A percentile compares a stretch with the other conserved stretches of the same genome.
phyloP scores from a whole-genome alignment of 2,797 vertebrate species.

The Cottoperca gobio region DNA sequence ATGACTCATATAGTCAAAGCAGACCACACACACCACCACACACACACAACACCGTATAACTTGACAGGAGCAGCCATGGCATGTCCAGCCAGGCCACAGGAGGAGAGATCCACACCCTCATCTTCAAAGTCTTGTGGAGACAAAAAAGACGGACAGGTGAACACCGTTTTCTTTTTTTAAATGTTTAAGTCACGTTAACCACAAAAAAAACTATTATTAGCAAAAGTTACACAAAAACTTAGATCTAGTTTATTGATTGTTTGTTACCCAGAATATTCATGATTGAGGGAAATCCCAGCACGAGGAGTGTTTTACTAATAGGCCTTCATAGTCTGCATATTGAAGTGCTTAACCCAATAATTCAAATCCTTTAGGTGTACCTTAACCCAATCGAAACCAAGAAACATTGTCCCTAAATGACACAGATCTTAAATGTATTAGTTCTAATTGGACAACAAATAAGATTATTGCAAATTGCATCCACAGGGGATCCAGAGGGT shows the following conservation, averaged over 20 bases:
- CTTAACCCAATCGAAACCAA: neutral
- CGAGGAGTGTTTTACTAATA: neutral
- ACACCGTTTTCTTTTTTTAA: neutral
- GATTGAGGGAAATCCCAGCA: neutral
- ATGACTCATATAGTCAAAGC: slow-evolving; percentile 1
- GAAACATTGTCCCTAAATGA: neutral
- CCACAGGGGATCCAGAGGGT: neutral
- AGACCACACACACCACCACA: slow-evolving; percentile 9
- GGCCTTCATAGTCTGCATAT: neutral
- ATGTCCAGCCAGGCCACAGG: slow-evolving; percentile 93
- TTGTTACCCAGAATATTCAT: neutral
- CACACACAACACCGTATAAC: slow-evolving; percentile 68
- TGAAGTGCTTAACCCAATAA: neutral
- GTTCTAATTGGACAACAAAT: neutral
- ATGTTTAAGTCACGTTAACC: neutral
- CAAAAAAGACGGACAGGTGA: slow-evolving; percentile 31
- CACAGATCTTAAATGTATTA: neutral
- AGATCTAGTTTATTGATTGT: neutral
- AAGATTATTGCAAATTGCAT: neutral
- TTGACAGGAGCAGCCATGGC: slow-evolving; percentile 93
- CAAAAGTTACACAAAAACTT: neutral
- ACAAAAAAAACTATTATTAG: neutral
- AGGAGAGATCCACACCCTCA: slow-evolving; percentile 97
- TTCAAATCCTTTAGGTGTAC: neutral
- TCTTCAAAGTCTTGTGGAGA: slow-evolving; percentile 87